Base-by-base conservation (phyloP, 2,797 vertebrate species). In the Mallotus villosus region DNA sequence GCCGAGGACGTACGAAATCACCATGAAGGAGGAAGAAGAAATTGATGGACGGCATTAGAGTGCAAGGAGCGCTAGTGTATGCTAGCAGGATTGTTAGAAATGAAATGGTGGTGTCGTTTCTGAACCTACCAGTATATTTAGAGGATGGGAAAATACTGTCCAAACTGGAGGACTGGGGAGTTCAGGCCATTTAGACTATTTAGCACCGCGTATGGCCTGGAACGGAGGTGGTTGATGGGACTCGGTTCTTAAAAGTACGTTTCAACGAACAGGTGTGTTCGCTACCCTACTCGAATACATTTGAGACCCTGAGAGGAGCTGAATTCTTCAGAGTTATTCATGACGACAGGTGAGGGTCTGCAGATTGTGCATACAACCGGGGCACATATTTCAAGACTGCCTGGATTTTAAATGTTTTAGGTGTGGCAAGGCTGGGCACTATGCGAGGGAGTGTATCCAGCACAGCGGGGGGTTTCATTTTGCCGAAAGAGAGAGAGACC, bases 41-140 rank as follows among this genome's bases (percentile, higher is more conserved):
- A 9, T 41, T 64, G 2, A 37, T 37, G 19, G 63, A 64, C 22
- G 63, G 63, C 2, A 21, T 64, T 4, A 62, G 32, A 19, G 32
- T 32, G 29, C 27, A 62, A 17, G 17, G 19, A 14, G 11, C 24
- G 16, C 12, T 4, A 5, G 41, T 21, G 2, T 11, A 6, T 16
- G 29, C 7, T 8, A n/a, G 17, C n/a, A n/a, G 11, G 6, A 0
- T 71, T 6, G n/a, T 16, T 3, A 49, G n/a, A 0, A 49, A 60
- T 3, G 73, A 69, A 53, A 19, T 46, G 22, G 19, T 74, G 57
- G 58, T 74, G 2, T 74, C 72, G 3, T 74, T 74, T 25, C 14
- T 74, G 2, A 46, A 68, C 17, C 2, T 71, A 8, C 68, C 68
- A 1, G 57, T 16, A 0, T 75, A 71, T 1, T 17, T 67, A 3